A percentile compares a stretch with the other conserved stretches of the same genome.
These are phyloP conservation scores for Tenebrio molitor DNA, from an alignment of 1,140 invertebrate genomes.

Conservation along the genomic window DNA sequence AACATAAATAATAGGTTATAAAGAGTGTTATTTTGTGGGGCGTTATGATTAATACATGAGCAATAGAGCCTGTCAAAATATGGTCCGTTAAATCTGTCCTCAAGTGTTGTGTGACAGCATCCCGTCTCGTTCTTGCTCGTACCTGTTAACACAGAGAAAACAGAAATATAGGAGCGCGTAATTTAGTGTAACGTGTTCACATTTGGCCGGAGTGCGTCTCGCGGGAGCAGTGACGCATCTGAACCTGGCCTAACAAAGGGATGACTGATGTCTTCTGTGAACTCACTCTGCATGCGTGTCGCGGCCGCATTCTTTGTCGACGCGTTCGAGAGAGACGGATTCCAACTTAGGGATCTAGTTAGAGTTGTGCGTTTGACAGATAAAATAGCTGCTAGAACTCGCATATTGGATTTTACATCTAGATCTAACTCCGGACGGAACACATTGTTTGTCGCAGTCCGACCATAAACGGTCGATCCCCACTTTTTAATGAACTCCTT, in stretches of 20 bases:
- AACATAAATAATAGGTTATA: constrained; percentile 41
- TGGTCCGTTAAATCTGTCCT: constrained; percentile 45
- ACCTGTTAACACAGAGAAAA: constrained; percentile 42
- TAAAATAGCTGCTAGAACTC: constrained; percentile 46
- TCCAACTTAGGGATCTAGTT: constrained; percentile 44
- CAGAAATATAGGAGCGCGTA: constrained; percentile 46
- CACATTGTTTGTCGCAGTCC: constrained; percentile 44
- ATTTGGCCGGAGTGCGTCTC: constrained; percentile 46
- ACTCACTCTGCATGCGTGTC: constrained; percentile 44
- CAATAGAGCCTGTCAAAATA: constrained; percentile 48
- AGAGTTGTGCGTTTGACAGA: constrained; percentile 48
- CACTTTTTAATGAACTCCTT: constrained; percentile 14
- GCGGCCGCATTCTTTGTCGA: constrained; percentile 45
- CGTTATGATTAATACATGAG: constrained; percentile 48
- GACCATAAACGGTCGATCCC: constrained; percentile 21
- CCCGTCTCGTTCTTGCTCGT: constrained; percentile 28
- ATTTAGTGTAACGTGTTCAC: constrained; percentile 51
- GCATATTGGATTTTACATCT: constrained; percentile 47
- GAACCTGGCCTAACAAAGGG: constrained; percentile 47
- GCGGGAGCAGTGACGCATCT: constrained; percentile 42
- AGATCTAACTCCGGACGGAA: constrained; percentile 37
- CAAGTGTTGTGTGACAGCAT: constrained; percentile 43
- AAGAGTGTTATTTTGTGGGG: constrained; percentile 29
- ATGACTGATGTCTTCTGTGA: constrained; percentile 47
- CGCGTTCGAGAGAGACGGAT: constrained; percentile 40